These are phyloP conservation scores for Parnassius apollo DNA, from an alignment of 2,888 invertebrate genomes.

Conservation along the genomic window DNA sequence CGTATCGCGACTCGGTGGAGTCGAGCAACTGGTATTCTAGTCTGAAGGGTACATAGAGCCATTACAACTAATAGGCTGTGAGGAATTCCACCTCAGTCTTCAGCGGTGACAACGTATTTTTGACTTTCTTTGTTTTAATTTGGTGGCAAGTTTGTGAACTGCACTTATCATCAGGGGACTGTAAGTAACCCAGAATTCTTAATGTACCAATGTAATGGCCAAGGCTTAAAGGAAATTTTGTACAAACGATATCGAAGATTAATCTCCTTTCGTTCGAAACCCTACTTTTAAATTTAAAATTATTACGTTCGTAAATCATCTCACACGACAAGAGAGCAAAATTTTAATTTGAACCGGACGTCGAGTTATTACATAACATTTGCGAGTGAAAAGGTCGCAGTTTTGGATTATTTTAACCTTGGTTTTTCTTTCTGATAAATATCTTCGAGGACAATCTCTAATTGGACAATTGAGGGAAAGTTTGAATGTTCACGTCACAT, in stretches of 20 bases:
- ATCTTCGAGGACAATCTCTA: constrained; percentile 14
- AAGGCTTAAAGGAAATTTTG: not conserved
- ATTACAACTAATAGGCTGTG: too few species aligned
- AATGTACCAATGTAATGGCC: not conserved
- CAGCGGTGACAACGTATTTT: too few species aligned
- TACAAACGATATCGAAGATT: constrained; percentile 4
- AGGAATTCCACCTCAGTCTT: too few species aligned
- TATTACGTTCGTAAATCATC: constrained; percentile 31
- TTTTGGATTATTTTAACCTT: constrained; percentile 26
- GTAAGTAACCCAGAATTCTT: not conserved
- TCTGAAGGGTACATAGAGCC: too few species aligned
- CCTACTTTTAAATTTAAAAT: constrained; percentile 28
- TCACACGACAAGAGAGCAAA: constrained; percentile 17
- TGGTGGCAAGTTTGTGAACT: too few species aligned
- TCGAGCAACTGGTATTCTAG: too few species aligned
- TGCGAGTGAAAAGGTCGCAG: constrained; percentile 24
- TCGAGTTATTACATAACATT: constrained; percentile 30
- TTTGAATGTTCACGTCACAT: not conserved
- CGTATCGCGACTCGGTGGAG: too few species aligned
- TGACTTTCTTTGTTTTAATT: too few species aligned
- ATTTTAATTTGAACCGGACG: constrained; percentile 29
- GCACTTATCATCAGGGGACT: too few species aligned
- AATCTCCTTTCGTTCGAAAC: constrained; percentile 18
- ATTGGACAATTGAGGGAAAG: constrained; percentile 2
- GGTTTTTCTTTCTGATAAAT: constrained; percentile 22